phyloP scores from a whole-genome alignment of 2,113 vertebrate species.

The Carollia perspicillata region DNA sequence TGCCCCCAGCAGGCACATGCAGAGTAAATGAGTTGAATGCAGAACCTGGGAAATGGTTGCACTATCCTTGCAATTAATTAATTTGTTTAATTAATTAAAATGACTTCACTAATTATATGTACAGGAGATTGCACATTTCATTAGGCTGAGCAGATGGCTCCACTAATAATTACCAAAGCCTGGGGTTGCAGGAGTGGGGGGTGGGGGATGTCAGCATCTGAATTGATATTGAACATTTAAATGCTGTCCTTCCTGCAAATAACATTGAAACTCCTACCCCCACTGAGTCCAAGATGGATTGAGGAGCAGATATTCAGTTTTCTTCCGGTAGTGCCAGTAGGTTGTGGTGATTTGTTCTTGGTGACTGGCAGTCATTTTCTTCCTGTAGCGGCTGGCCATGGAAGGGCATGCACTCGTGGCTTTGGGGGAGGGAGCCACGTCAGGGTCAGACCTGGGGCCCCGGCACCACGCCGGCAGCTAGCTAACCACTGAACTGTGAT shows the following conservation, averaged over 20 bases:
- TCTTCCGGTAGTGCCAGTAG: background rate
- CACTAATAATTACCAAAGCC: constrained; percentile 65
- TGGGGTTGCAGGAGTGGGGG: background rate
- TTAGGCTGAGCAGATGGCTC: constrained; percentile 72
- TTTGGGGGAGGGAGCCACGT: background rate
- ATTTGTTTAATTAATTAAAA: constrained; percentile 77
- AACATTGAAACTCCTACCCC: background rate
- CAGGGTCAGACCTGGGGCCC: background rate
- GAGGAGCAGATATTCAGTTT: background rate
- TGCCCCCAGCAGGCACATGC: background rate
- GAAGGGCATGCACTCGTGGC: background rate
- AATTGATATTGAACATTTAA: background rate
- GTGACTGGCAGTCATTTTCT: background rate
- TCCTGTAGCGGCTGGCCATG: background rate
- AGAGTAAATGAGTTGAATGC: constrained; percentile 48
- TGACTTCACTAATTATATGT: constrained; percentile 71
- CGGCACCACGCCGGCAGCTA: background rate
- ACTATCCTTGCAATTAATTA: constrained; percentile 73
- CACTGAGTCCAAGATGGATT: background rate
- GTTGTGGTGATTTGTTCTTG: background rate
- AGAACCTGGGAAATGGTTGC: constrained; percentile 59
- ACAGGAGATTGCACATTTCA: constrained; percentile 75
- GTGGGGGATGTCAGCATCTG: background rate
- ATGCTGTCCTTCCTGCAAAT: background rate
- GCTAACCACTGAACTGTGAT: background rate